These are phyloP conservation scores for Sebastes kiyomatsui DNA, from an alignment of 2,797 vertebrate genomes.

Conservation along the genomic window DNA sequence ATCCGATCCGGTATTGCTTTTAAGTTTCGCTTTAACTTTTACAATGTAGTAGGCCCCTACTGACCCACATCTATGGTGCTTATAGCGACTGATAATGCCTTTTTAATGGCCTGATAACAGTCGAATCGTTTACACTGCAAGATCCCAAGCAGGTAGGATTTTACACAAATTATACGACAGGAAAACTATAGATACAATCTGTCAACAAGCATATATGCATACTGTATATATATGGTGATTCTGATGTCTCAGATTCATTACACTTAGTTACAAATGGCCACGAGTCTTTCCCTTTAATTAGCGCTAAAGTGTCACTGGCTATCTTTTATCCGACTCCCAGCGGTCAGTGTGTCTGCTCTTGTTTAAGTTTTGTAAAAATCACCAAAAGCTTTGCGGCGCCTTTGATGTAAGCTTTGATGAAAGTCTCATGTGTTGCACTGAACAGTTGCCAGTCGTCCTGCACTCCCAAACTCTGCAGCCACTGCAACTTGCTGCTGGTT, in stretches of 20 bases:
- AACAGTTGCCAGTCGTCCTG: slow-evolving; percentile 46
- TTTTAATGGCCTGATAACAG: too few relatives aligned
- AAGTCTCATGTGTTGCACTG: slow-evolving; percentile 56
- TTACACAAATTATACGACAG: fast-evolving
- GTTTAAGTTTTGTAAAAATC: slow-evolving; percentile 46
- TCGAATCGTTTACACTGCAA: fast-evolving
- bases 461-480: slow-evolving; percentile 47
- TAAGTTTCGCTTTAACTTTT: too few relatives aligned
- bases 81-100: too few relatives aligned
- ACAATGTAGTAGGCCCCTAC: too few relatives aligned
- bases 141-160: too few relatives aligned
- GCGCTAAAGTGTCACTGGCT: not conserved
- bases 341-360: slow-evolving; percentile 33
- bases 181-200: too few relatives aligned
- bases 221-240: too few relatives aligned
- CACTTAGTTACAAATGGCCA: not conserved
- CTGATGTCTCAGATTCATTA: not conserved
- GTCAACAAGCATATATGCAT: too few relatives aligned
- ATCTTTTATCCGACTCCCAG: slow-evolving; percentile 47
- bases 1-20: too few relatives aligned
- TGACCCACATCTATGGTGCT: too few relatives aligned
- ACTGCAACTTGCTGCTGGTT: slow-evolving; percentile 19
- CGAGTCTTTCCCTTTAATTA: slow-evolving; percentile 18
- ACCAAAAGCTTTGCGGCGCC: slow-evolving; percentile 47
- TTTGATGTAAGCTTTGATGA: slow-evolving; percentile 69